Base-by-base conservation (phyloP, 2,888 invertebrate genomes). In the Amphipoea oculea region DNA sequence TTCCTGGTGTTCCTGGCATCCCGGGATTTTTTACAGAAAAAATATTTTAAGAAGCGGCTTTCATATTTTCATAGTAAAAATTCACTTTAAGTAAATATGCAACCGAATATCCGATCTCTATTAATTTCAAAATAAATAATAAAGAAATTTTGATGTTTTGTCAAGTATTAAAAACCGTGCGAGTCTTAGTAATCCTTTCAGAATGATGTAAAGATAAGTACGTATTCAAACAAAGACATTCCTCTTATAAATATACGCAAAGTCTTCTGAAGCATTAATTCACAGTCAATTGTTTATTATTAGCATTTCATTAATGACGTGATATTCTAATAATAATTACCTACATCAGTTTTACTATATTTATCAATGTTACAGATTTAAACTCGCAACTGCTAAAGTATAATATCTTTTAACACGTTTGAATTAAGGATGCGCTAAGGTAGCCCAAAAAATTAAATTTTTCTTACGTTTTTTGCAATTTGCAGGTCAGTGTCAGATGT, bases 261-360 rank as follows among this genome's bases (percentile, higher is more conserved):
- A 36, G 73, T 57, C 73, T 17, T 45, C 17, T 29, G 23, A 73
- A 17, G 4, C 45, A 23, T 29, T 29, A 29, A 29, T 29, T 29
- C 29, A 29, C 29, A 29, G 29, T 29, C 29, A 29, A 29, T 29
- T 29, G 29, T 29, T 29, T 29, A 29, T 57, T 73, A n/a, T 60
- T 60, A 45, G 4, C 17, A 36, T 72, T 23, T 6, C 2, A 36
- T 4, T 4, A 73, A 23, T 45, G 36, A 36, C 29, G 17, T 17
- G 23, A 36, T 73, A 45, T 12, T 73, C 45, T 12, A 57, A 73
- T 45, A 36, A 75, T 45, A 75, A 73, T 5, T 29, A n/a, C n/a
- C n/a, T n/a, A 14, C 14, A 4, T 42, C 20, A 20, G 20, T 29
- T 72, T 60, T 29, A 45, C 14, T 29, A 63, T 29, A 62, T 42